phyloP scores from a whole-genome alignment of 2,797 vertebrate genomes.

The Lindbergichthys nudifrons region DNA sequence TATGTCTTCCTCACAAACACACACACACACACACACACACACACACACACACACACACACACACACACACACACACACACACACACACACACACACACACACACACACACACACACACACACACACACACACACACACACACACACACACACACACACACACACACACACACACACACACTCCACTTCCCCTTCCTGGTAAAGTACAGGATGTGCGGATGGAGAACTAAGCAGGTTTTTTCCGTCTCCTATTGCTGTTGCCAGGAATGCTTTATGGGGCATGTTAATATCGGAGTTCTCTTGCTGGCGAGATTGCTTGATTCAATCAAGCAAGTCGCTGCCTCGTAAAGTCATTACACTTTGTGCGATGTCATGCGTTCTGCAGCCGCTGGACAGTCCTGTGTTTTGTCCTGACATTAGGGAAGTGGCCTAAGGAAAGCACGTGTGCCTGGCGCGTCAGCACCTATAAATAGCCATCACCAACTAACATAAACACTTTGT shows the following conservation, averaged over 20 bases:
- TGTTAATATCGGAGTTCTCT: constrained; percentile 76
- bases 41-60: no score
- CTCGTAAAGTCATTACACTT: constrained; percentile 81
- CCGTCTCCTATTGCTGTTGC: constrained; percentile 59
- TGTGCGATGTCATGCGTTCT: constrained; percentile 82
- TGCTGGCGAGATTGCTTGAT: constrained; percentile 73
- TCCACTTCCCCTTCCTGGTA: constrained; percentile 75
- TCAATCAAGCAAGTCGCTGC: constrained; percentile 76
- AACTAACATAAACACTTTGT: constrained; percentile 66
- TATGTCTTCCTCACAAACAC: constrained; percentile 41
- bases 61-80: constrained; percentile 21
- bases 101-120: constrained; percentile 40
- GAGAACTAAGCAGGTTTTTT: constrained; percentile 78
- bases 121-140: constrained; percentile 22
- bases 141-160: constrained; percentile 21
- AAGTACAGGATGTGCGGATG: constrained; percentile 78
- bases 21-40: constrained; percentile 24
- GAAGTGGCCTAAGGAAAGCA: constrained; percentile 61
- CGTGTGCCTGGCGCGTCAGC: constrained; percentile 58
- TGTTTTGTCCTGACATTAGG: constrained; percentile 45
- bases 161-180: constrained; percentile 38
- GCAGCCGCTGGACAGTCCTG: constrained; percentile 57
- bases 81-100: constrained; percentile 34
- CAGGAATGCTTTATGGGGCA: constrained; percentile 81
- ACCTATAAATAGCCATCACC: constrained; percentile 74